phyloP scores from a whole-genome alignment of 2,113 vertebrate genomes.

The Corydoras maculifer region DNA sequence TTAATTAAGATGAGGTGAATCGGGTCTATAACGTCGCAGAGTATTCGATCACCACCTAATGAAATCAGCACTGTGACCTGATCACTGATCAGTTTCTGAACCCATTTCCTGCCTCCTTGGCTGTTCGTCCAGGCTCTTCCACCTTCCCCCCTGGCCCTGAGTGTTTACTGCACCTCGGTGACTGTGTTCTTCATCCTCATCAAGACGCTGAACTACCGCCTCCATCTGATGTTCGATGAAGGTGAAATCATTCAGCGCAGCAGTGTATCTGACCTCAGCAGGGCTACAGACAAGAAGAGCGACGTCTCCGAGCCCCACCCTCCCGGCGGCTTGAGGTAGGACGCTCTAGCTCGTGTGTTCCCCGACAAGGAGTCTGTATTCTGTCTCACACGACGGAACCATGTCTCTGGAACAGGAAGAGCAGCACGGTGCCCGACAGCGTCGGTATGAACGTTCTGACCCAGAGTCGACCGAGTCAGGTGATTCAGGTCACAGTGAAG shows the following conservation, averaged over 20 bases:
- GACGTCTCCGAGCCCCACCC: slow-evolving; percentile 59
- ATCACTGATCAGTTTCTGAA: too few relatives aligned
- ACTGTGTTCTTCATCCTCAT: slow-evolving; percentile 84
- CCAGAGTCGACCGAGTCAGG: slow-evolving; percentile 62
- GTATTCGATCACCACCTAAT: too few relatives aligned
- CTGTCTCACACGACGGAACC: too few relatives aligned
- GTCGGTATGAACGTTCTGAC: slow-evolving; percentile 68
- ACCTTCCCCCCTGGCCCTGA: slow-evolving; percentile 75
- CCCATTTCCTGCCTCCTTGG: too few relatives aligned
- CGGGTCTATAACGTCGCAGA: too few relatives aligned
- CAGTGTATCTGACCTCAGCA: slow-evolving; percentile 67
- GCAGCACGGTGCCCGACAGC: slow-evolving; percentile 69
- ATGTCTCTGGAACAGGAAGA: slow-evolving; percentile 54
- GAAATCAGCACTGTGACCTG: too few relatives aligned
- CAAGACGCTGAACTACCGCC: slow-evolving; percentile 86
- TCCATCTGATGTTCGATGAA: slow-evolving; percentile 91
- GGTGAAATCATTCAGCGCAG: slow-evolving; percentile 75
- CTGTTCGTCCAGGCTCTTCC: slow-evolving; percentile 74
- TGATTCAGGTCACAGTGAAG: slow-evolving; percentile 71
- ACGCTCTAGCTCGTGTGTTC: background rate
- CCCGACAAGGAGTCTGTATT: background rate
- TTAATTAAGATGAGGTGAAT: too few relatives aligned
- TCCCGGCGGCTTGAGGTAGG: slow-evolving; percentile 67
- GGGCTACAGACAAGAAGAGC: slow-evolving; percentile 65
- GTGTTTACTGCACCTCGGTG: slow-evolving; percentile 86